phyloP scores from a whole-genome alignment of 2,888 invertebrate species.

The Athripsodes cinereus region DNA sequence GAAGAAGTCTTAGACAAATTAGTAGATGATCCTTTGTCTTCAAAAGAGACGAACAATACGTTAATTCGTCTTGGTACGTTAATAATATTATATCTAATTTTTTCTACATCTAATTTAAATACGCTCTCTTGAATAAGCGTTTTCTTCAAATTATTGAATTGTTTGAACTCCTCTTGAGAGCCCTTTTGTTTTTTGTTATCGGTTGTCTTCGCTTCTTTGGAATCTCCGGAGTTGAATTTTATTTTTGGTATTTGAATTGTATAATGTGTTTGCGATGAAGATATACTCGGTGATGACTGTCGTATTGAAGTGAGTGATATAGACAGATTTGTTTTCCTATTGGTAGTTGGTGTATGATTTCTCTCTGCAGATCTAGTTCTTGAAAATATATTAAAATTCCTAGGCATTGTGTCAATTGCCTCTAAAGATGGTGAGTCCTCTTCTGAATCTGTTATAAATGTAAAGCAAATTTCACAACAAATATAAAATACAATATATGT shows the following conservation, averaged over 20 bases:
- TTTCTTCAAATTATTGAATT: background rate
- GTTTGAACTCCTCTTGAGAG: background rate
- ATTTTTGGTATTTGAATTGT: background rate
- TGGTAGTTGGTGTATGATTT: background rate
- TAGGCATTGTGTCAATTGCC: background rate
- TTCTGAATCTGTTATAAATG: background rate
- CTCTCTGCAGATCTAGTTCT: background rate
- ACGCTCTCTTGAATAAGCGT: background rate
- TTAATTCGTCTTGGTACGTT: background rate
- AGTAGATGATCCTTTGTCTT: background rate
- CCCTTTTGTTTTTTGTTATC: background rate
- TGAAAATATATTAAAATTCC: background rate
- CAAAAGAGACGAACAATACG: background rate
- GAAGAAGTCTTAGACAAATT: background rate
- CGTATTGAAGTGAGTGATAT: background rate
- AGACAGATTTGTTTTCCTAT: background rate
- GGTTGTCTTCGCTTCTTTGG: background rate
- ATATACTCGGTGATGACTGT: background rate
- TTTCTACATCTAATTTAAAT: background rate
- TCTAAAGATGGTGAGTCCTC: background rate
- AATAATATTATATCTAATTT: background rate
- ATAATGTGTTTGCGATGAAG: background rate
- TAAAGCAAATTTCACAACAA: background rate
- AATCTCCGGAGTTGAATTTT: background rate
- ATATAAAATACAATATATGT: no score